Conservation (phyloP, 2,888 invertebrate genomes). For the Lycaena phlaeas region DNA sequence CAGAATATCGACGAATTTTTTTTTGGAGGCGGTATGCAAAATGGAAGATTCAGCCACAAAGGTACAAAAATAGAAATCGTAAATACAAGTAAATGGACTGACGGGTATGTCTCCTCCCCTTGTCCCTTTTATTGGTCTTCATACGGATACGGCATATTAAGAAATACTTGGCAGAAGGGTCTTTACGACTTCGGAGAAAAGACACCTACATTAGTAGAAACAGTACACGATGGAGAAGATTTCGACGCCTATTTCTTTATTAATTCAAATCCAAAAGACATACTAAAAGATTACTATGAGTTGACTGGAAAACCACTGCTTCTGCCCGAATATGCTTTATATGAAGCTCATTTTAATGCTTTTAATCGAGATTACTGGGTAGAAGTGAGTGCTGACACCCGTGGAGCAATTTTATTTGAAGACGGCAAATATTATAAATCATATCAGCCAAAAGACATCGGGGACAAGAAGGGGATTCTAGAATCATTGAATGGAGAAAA, state of each 20-base stretch:
- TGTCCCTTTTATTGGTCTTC: conserved; percentile 62
- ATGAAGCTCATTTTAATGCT: conserved; percentile 57
- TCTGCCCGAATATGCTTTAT: conserved; percentile 57
- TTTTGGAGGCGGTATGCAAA: conserved; percentile 64
- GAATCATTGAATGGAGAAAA: conserved; percentile 62
- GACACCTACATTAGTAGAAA: conserved; percentile 26
- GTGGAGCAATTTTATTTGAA: conserved; percentile 48
- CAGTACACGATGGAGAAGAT: conserved; percentile 34
- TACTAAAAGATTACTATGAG: conserved; percentile 54
- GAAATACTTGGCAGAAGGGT: conserved; percentile 59
- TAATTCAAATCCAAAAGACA: conserved; percentile 35
- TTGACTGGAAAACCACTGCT: conserved; percentile 52
- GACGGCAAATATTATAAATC: conserved; percentile 55
- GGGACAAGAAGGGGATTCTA: conserved; percentile 42
- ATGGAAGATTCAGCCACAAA: conserved; percentile 58
- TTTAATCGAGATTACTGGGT: conserved; percentile 67
- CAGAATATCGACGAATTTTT: conserved; percentile 45
- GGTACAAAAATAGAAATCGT: conserved; percentile 43
- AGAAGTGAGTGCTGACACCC: conserved; percentile 31
- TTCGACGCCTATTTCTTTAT: conserved; percentile 59
- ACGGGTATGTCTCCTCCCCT: conserved; percentile 56
- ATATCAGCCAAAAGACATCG: conserved; percentile 45
- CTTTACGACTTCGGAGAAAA: conserved; percentile 46
- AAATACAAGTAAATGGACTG: conserved; percentile 52
- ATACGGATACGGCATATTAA: conserved; percentile 49